Evolutionary conservation across 2,888 invertebrate genomes (phyloP).

Genomic region (Pemphredon lugubris): DNA sequence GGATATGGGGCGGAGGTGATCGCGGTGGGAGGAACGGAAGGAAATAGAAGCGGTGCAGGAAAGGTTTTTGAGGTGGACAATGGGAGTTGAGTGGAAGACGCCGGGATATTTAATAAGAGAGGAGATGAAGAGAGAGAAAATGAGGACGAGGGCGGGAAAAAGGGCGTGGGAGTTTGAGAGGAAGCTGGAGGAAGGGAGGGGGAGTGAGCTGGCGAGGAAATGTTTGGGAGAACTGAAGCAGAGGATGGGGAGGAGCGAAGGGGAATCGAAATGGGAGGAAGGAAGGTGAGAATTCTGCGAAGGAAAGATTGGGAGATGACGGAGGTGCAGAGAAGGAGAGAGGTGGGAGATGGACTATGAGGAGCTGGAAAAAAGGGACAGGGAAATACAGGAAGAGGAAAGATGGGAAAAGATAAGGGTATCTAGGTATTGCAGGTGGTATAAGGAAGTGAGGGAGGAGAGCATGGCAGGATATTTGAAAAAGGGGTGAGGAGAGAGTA

Average conservation of each 20-base stretch:
- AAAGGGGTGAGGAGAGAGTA: background rate
- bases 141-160: background rate
- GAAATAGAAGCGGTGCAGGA: background rate
- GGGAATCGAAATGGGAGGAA: background rate
- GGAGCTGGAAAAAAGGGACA: background rate
- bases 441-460: background rate
- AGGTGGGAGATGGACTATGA: background rate
- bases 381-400: background rate
- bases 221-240: background rate
- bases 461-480: background rate
- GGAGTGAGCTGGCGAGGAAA: background rate
- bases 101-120: background rate
- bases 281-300: background rate
- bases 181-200: background rate
- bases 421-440: slow-evolving; percentile 2
- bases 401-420: background rate
- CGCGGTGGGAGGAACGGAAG: background rate
- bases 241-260: background rate
- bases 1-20: background rate
- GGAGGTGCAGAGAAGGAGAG: background rate
- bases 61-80: background rate
- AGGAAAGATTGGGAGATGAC: background rate
- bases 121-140: background rate
- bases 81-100: background rate
- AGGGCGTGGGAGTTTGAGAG: background rate